A percentile compares a stretch with the other conserved stretches of the same genome.
Evolutionary conservation across 2,113 vertebrate species (phyloP).

Genomic region (Salvator merianae): DNA sequence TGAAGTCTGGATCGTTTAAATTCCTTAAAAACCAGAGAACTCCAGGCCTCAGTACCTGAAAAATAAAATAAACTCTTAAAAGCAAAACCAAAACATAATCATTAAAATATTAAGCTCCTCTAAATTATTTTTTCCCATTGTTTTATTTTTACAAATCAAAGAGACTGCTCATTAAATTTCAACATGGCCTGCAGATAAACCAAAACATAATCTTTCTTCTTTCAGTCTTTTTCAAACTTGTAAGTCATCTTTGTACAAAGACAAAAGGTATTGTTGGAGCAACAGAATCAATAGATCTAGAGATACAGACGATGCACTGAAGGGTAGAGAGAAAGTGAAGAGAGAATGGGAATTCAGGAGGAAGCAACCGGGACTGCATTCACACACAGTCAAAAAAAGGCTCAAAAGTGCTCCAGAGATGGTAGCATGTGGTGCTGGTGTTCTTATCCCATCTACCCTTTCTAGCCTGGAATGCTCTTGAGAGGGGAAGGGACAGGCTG

Average conservation of each 20-base stretch:
- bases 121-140: neutral
- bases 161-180: neutral
- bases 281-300: neutral
- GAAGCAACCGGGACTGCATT: neutral
- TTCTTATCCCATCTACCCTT: too few species aligned
- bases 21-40: constrained; percentile 98
- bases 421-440: too few species aligned
- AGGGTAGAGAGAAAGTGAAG: neutral
- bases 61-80: constrained; percentile 39
- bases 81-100: constrained; percentile 22
- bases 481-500: too few species aligned
- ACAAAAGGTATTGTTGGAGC: too few species aligned
- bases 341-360: too few species aligned
- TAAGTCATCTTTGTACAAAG: neutral
- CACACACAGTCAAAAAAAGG: too few species aligned
- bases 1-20: constrained; percentile 97
- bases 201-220: neutral
- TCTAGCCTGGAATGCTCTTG: too few species aligned
- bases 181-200: neutral
- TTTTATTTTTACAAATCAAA: neutral
- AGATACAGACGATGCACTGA: neutral
- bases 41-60: constrained; percentile 92
- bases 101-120: neutral
- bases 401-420: too few species aligned
- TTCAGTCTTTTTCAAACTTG: neutral